Base-by-base conservation (phyloP, 2,797 vertebrate species). In the Euthynnus affinis region DNA sequence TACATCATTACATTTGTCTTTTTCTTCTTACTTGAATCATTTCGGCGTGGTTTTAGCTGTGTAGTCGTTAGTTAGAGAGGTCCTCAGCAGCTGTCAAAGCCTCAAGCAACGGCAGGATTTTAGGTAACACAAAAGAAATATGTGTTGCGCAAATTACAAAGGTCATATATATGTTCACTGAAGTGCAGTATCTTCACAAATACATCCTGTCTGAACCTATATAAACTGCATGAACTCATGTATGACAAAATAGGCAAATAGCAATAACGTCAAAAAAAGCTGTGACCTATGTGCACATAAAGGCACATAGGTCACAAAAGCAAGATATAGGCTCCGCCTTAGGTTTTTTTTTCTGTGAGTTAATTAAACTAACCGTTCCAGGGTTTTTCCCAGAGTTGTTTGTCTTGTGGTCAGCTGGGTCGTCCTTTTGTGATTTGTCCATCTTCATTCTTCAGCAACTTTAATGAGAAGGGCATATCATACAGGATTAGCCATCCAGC, bases 361-460 rank as follows among this genome's bases (percentile, higher is more conserved):
- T 29, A 2, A 58, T 70, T 32, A 27, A 14, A 90, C 93, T 75
- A 53, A 94, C 93, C 92, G 92, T 84, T 81, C 5, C 34, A 46
- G 82, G 20, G n/a, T 61, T 82, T 51, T 82, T 83, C n/a, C n/a
- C 17, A 8, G 67, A 48, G n/a, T 77, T 12, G 0, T 49, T 70
- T n/a, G 22, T 76, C 70, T 76, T 71, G 44, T 74, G 17, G 23
- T 83, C 79, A 53, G 23, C 29, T 2, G 5, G 25, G 12, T 7
- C 3, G 1, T 76, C 42, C 14, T 76, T 67, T 51, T 61, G 48
- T 29, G 23, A 9, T 67, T 78, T 57, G 37, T 69, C 81, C 89
- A 88, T 88, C 53, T 72, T 72, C 44, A 69, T 1, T 69, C 70
- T 63, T 85, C 70, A 84, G 76, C 71, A 46, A 68, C 62, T 85